phyloP scores from a whole-genome alignment of 2,113 vertebrate genomes.

The Deroptyus accipitrinus region DNA sequence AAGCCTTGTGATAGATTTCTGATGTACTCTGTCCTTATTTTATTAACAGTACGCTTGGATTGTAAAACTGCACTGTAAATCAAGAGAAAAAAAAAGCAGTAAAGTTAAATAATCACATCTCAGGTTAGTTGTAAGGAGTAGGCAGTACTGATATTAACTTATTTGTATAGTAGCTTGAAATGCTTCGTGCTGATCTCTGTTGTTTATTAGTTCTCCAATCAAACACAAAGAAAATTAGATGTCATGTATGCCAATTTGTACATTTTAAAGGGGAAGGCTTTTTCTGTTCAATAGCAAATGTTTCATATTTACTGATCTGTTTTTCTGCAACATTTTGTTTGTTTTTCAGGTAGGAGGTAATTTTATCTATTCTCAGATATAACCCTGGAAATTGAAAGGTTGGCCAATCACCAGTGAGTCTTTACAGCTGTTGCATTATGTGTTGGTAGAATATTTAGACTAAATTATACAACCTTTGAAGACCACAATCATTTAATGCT shows the following conservation, averaged over 20 bases:
- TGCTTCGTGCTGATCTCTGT: background rate
- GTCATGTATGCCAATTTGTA: background rate
- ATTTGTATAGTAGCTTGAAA: background rate
- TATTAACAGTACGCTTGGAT: background rate
- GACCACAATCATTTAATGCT: background rate
- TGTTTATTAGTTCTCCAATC: background rate
- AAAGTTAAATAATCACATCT: background rate
- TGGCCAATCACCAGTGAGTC: background rate
- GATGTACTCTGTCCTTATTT: background rate
- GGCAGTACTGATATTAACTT: background rate
- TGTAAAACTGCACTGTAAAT: background rate
- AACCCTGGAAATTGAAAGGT: background rate
- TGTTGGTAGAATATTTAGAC: background rate
- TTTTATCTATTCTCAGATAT: background rate
- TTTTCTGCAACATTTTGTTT: background rate
- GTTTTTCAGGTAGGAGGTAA: background rate
- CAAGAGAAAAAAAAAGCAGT: background rate
- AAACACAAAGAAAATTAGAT: background rate
- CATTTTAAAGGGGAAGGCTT: background rate
- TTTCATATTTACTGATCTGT: background rate
- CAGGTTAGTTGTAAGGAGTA: background rate
- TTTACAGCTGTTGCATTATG: background rate
- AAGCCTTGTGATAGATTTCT: background rate
- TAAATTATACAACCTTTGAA: conserved; percentile 3
- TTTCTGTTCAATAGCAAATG: background rate